These are phyloP conservation scores for Ammodytes marinus DNA, from an alignment of 2,113 vertebrate genomes.

Conservation along the genomic window DNA sequence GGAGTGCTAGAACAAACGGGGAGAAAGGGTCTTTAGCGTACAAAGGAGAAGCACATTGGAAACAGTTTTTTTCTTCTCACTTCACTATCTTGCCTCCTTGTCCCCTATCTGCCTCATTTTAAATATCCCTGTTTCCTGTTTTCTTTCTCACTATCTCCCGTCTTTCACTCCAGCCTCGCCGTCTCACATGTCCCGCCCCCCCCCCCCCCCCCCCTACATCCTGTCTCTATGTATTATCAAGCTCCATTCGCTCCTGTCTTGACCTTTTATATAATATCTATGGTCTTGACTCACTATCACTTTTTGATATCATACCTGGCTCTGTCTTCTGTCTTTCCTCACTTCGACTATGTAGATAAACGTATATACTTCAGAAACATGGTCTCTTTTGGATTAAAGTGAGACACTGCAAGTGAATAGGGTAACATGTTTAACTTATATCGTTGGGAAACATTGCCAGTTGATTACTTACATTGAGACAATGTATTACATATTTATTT, in stretches of 20 bases:
- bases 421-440: too few relatives aligned
- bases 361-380: not conserved
- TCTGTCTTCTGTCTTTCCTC: slow-evolving; percentile 6
- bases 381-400: too few relatives aligned
- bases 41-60: not conserved
- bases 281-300: not conserved
- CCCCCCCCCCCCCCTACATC: slow-evolving; percentile 28
- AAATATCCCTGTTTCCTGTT: slow-evolving; percentile 35
- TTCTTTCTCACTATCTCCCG: slow-evolving; percentile 4
- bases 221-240: slow-evolving; percentile 36
- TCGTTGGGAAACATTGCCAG: too few relatives aligned
- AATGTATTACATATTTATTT: too few relatives aligned
- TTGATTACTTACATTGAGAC: too few relatives aligned
- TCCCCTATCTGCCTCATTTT: not conserved
- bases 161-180: slow-evolving; percentile 21
- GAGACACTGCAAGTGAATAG: too few relatives aligned
- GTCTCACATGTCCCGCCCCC: slow-evolving; percentile 19
- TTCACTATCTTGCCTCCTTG: slow-evolving; percentile 5
- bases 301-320: not conserved
- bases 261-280: too few relatives aligned
- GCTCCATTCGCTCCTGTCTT: not conserved
- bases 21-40: not conserved
- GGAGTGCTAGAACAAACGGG: slow-evolving; percentile 78
- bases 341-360: not conserved
- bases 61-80: not conserved